Base-by-base conservation (phyloP, 2,888 invertebrate species). In the Lutraria lutraria region DNA sequence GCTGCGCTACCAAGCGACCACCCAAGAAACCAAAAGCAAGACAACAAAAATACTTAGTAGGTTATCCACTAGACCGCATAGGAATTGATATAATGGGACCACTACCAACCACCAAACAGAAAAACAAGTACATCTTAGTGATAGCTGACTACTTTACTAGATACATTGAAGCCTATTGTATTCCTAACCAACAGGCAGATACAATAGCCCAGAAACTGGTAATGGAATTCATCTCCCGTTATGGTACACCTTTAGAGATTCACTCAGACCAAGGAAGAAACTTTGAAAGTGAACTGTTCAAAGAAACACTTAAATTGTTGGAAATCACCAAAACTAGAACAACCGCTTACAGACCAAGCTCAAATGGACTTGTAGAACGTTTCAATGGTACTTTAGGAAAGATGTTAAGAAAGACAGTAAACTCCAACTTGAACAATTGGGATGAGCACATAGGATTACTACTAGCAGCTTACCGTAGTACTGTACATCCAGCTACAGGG, bases 101-200 rank as follows among this genome's bases (percentile, higher is more conserved):
- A n/a, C n/a, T n/a, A n/a, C n/a, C n/a, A n/a, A n/a, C n/a, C n/a
- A n/a, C n/a, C n/a, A n/a, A n/a, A n/a, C n/a, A n/a, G n/a, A n/a
- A n/a, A n/a, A n/a, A n/a, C n/a, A n/a, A n/a, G n/a, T n/a, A n/a
- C n/a, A n/a, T n/a, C n/a, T n/a, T n/a, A n/a, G n/a, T n/a, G n/a
- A n/a, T n/a, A n/a, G n/a, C n/a, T n/a, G n/a, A n/a, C n/a, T n/a
- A n/a, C n/a, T n/a, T 91, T 25, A 92, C 92, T 0, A 88, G 84
- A 60, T 93, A 60, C 63, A 91, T 88, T 2, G 88, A 91, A 53
- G 82, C 85, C 15, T 86, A 88, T 80, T 87, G 91, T 6, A 81
- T 92, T 0, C 80, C 87, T 68, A 86, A 92, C 52, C 88, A 88
- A 54, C 88, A 87, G 25, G 91, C 92, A 31, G 85, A 88, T 60